These are phyloP conservation scores for Helleia helle DNA, from an alignment of 2,888 invertebrate species.

Conservation along the genomic window DNA sequence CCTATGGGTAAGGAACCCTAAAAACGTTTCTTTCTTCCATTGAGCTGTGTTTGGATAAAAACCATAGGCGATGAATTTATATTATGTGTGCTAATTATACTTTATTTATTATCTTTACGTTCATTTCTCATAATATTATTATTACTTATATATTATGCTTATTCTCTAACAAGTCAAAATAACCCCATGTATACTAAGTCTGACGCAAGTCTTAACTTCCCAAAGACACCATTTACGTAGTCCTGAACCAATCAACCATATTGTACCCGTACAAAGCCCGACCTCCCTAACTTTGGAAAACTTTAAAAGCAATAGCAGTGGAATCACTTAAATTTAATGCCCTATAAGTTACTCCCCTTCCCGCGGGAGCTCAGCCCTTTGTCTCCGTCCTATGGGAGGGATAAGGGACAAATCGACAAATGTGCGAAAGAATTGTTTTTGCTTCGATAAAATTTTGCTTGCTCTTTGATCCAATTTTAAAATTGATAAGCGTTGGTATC, in stretches of 20 bases:
- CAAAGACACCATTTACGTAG: not conserved
- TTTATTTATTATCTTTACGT: too few species aligned
- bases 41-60: too few species aligned
- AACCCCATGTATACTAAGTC: too few species aligned
- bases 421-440: conserved; percentile 33
- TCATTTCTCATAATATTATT: too few species aligned
- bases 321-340: conserved; percentile 68
- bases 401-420: conserved; percentile 35
- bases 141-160: too few species aligned
- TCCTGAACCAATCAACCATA: conserved; percentile 12
- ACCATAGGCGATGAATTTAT: too few species aligned
- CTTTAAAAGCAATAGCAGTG: conserved; percentile 47
- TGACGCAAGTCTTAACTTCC: too few species aligned
- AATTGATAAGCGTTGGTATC: not conserved
- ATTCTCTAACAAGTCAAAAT: too few species aligned
- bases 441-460: conserved; percentile 12
- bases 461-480: conserved; percentile 16
- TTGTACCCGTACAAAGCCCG: conserved; percentile 18
- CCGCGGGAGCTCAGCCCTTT: conserved; percentile 45
- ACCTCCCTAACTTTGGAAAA: conserved; percentile 26
- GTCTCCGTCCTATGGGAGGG: conserved; percentile 35
- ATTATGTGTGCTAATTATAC: too few species aligned
- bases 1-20: too few species aligned
- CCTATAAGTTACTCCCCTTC: conserved; percentile 48
- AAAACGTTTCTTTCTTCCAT: too few species aligned